A percentile compares a stretch with the other conserved stretches of the same genome.
Evolutionary conservation across 2,797 vertebrate species (phyloP).

Genomic region (Phataginus tetradactyla): DNA sequence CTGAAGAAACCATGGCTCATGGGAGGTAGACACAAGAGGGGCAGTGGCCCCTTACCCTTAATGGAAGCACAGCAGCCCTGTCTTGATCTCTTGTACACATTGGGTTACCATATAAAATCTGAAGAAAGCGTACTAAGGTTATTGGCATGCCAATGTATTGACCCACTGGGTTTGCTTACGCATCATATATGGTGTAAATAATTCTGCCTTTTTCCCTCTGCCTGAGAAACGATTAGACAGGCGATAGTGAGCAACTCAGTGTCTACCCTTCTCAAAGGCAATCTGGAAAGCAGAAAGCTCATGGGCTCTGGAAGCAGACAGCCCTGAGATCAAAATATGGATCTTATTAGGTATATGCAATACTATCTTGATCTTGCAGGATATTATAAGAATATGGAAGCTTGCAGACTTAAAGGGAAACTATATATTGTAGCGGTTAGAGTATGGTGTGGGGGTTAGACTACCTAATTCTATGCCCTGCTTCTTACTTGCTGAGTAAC

Average conservation of each 20-base stretch:
- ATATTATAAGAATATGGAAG: neutral
- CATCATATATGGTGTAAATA: neutral
- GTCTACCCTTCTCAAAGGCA: neutral
- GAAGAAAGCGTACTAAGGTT: neutral
- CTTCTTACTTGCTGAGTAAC: neutral
- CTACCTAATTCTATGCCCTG: neutral
- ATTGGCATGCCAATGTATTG: neutral
- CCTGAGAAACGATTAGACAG: neutral
- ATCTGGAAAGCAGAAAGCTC: neutral
- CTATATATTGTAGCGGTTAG: neutral
- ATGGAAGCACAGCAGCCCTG: neutral
- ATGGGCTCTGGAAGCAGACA: neutral
- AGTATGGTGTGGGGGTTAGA: neutral
- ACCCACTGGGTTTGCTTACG: neutral
- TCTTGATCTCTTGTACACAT: neutral
- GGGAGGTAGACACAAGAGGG: neutral
- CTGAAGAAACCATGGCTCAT: neutral
- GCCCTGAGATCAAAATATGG: neutral
- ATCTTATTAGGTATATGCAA: neutral
- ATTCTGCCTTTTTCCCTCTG: neutral
- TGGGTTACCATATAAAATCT: slow-evolving; percentile 3
- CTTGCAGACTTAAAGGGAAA: neutral
- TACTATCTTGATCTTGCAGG: neutral
- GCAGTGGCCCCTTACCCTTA: neutral
- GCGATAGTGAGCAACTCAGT: neutral